Conservation (phyloP, 2,113 vertebrate species). For the Holacanthus passer region DNA sequence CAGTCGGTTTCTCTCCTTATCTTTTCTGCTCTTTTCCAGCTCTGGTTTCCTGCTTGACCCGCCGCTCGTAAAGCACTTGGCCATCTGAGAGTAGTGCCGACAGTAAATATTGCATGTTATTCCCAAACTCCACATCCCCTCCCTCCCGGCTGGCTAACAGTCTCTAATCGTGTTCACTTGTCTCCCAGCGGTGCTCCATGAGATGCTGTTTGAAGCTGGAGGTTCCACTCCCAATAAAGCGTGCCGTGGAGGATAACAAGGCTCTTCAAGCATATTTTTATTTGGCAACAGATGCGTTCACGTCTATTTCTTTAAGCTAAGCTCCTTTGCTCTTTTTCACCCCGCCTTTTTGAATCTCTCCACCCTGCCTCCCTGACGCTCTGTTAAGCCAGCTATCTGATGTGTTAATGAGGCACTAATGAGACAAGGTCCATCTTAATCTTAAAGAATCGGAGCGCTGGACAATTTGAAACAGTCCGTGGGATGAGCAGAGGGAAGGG, state of each 20-base stretch:
- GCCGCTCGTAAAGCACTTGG: neutral
- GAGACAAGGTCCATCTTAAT: conserved; percentile 72
- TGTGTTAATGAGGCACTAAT: conserved; percentile 80
- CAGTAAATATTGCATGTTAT: conserved; percentile 35
- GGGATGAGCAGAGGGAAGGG: conserved; percentile 60
- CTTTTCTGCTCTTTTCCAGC: neutral
- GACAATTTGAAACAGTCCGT: conserved; percentile 41
- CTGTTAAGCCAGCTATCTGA: conserved; percentile 65
- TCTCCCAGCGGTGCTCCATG: conserved; percentile 2
- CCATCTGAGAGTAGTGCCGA: neutral
- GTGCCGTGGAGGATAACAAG: conserved; percentile 26
- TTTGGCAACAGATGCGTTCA: conserved; percentile 17
- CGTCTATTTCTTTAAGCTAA: neutral
- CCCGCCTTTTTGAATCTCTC: conserved; percentile 3
- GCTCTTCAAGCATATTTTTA: conserved; percentile 9
- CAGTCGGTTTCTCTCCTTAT: neutral
- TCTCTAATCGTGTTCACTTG: conserved; percentile 50
- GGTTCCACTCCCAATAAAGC: conserved; percentile 30
- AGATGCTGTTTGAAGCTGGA: conserved; percentile 38
- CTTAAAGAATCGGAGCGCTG: conserved; percentile 46
- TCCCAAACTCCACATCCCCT: neutral
- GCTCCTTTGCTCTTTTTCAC: neutral
- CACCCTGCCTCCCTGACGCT: conserved; percentile 13
- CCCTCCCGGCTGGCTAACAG: conserved; percentile 32
- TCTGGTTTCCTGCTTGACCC: neutral